These are phyloP conservation scores for Xylocopa sonorina DNA, from an alignment of 1,140 invertebrate species.

Conservation along the genomic window DNA sequence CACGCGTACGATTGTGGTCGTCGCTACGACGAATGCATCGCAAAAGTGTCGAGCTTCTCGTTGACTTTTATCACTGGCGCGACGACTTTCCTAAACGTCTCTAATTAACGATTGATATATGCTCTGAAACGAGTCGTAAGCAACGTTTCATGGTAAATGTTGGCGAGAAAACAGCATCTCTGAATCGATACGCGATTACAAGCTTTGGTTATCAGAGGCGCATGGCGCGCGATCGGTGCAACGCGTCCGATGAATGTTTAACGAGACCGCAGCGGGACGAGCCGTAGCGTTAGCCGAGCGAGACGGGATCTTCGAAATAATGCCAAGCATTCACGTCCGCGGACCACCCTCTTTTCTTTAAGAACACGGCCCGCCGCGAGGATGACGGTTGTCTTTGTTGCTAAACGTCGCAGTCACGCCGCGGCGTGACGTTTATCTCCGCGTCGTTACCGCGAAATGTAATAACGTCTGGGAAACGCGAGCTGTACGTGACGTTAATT, in stretches of 20 bases:
- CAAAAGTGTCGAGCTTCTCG: too few species aligned
- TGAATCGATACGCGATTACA: constrained; percentile 62
- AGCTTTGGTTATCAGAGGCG: constrained; percentile 41
- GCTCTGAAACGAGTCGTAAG: background rate
- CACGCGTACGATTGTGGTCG: background rate
- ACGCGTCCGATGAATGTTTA: constrained; percentile 56
- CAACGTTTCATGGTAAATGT: constrained; percentile 14
- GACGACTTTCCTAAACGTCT: background rate
- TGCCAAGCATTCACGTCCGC: constrained; percentile 44
- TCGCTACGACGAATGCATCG: background rate
- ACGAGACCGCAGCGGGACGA: constrained; percentile 21
- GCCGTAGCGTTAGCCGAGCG: background rate
- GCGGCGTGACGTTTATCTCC: constrained; percentile 35
- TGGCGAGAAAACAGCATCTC: constrained; percentile 19
- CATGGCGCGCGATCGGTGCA: constrained; percentile 17
- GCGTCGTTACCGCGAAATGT: constrained; percentile 25
- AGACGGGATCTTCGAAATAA: constrained; percentile 47
- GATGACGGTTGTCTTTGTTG: constrained; percentile 56
- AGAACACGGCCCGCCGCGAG: constrained; percentile 36
- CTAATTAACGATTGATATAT: background rate
- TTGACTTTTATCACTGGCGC: too few species aligned
- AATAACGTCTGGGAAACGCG: constrained; percentile 15
- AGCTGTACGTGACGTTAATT: constrained; percentile 31
- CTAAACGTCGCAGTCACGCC: constrained; percentile 28
- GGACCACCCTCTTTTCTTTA: constrained; percentile 46